phyloP scores from a whole-genome alignment of 1,140 invertebrate genomes.

The Catajapyx aquilonaris region DNA sequence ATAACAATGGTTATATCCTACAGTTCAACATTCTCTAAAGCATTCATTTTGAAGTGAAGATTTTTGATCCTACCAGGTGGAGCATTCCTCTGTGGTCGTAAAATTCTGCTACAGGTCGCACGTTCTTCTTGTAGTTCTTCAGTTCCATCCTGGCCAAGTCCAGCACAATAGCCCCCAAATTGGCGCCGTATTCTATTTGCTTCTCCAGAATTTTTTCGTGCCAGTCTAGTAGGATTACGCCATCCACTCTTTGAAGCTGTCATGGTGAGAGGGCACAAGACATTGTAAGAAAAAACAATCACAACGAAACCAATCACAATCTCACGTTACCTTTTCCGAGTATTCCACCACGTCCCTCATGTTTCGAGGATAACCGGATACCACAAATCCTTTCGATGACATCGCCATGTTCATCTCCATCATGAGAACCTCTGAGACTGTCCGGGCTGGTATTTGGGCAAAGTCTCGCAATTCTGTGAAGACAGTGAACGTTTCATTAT shows the following conservation, averaged over 20 bases:
- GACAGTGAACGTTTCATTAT: no score
- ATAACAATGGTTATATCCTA: no score
- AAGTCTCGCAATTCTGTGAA: constrained; percentile 74
- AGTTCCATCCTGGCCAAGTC: constrained; percentile 67
- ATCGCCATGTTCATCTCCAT: constrained; percentile 83
- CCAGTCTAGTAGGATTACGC: constrained; percentile 66
- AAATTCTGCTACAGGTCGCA: constrained; percentile 72
- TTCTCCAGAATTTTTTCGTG: constrained; percentile 57
- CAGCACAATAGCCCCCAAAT: constrained; percentile 66
- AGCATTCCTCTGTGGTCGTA: constrained; percentile 70
- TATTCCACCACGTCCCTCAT: constrained; percentile 80
- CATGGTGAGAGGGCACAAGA: constrained; percentile 12
- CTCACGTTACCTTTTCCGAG: constrained; percentile 49
- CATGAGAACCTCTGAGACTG: constrained; percentile 70
- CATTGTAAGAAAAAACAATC: constrained; percentile 7
- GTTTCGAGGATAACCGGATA: constrained; percentile 85
- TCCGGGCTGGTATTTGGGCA: constrained; percentile 57
- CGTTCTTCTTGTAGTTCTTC: constrained; percentile 67
- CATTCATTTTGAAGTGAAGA: constrained; percentile 2
- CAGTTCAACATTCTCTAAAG: no score
- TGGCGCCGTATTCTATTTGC: constrained; percentile 72
- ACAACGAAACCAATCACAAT: constrained; percentile 1
- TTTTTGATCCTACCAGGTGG: constrained; percentile 36
- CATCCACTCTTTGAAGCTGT: constrained; percentile 67
- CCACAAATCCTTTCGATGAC: constrained; percentile 73